A percentile compares a stretch with the other conserved stretches of the same genome.
Conservation (phyloP, 1,140 invertebrate species). For the Coelopa frigida region DNA sequence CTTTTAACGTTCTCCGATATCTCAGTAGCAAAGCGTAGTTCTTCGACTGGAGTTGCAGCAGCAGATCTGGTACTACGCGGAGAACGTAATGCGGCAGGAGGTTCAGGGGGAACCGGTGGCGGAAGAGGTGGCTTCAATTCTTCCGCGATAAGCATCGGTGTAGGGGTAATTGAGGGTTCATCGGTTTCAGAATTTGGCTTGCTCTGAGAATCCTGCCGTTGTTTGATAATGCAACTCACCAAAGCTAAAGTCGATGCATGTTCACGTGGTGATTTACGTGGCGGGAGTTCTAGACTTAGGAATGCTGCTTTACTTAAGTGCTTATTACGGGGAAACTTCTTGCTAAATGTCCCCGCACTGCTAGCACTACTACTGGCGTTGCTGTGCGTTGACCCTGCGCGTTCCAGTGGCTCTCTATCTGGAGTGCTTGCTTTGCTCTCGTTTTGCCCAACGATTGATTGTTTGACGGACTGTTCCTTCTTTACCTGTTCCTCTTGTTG, state of each 20-base stretch:
- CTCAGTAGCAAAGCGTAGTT: slow-evolving; percentile 37
- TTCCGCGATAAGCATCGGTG: slow-evolving; percentile 1
- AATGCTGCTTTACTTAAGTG: slow-evolving; percentile 30
- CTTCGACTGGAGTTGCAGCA: slow-evolving; percentile 33
- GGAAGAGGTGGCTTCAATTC: background rate
- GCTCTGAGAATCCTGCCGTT: slow-evolving; percentile 45
- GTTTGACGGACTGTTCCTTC: background rate
- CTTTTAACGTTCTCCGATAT: slow-evolving; percentile 39
- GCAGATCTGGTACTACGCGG: slow-evolving; percentile 29
- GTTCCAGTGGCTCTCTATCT: slow-evolving; percentile 17
- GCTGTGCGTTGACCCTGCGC: slow-evolving; percentile 26
- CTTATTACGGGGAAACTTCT: slow-evolving; percentile 33
- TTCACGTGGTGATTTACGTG: slow-evolving; percentile 74
- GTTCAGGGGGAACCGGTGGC: background rate
- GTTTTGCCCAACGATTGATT: slow-evolving; percentile 16
- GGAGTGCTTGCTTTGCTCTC: slow-evolving; percentile 39
- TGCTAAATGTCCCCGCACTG: slow-evolving; percentile 24
- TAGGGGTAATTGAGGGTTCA: slow-evolving; percentile 18
- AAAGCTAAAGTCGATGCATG: slow-evolving; percentile 78
- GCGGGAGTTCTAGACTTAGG: slow-evolving; percentile 50
- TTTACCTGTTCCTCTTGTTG: slow-evolving; percentile 3
- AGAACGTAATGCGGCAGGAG: slow-evolving; percentile 1
- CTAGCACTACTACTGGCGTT: slow-evolving; percentile 20
- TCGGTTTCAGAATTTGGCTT: slow-evolving; percentile 38
- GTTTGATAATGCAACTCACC: slow-evolving; percentile 58